phyloP scores from a whole-genome alignment of 1,140 invertebrate species.

The Latrodectus geometricus region DNA sequence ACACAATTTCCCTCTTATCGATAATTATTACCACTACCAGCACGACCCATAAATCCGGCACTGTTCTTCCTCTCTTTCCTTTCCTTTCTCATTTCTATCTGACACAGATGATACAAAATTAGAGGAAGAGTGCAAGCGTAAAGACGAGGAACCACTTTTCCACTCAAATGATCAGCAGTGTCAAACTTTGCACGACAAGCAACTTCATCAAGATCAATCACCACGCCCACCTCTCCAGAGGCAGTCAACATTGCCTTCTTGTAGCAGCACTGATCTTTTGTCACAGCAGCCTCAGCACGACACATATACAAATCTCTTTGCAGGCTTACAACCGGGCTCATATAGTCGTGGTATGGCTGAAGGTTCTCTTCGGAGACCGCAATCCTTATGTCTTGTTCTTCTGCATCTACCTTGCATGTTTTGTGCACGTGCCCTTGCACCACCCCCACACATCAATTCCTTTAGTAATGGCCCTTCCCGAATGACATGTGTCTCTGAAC shows the following conservation, averaged over 20 bases:
- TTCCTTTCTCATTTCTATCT: slow-evolving; percentile 26
- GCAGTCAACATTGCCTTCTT: slow-evolving; percentile 47
- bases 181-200: not conserved
- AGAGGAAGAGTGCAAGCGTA: slow-evolving; percentile 12
- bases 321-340: slow-evolving; percentile 43
- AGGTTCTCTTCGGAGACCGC: slow-evolving; percentile 28
- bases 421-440: slow-evolving; percentile 57
- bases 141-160: not conserved
- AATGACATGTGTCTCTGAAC: slow-evolving; percentile 50
- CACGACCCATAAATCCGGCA: not conserved
- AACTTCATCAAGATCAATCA: not conserved
- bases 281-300: slow-evolving; percentile 24
- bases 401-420: slow-evolving; percentile 59
- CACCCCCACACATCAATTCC: slow-evolving; percentile 38
- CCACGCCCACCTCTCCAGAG: slow-evolving; percentile 40
- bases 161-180: not conserved
- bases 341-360: slow-evolving; percentile 39
- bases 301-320: slow-evolving; percentile 28
- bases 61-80: slow-evolving; percentile 22
- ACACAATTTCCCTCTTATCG: not conserved
- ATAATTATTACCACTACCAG: not conserved
- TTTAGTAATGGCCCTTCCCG: slow-evolving; percentile 45
- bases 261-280: slow-evolving; percentile 28
- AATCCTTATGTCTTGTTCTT: slow-evolving; percentile 57
- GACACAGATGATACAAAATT: slow-evolving; percentile 50